Conservation (phyloP, 2,888 invertebrate genomes). For the Baccha elongata region DNA sequence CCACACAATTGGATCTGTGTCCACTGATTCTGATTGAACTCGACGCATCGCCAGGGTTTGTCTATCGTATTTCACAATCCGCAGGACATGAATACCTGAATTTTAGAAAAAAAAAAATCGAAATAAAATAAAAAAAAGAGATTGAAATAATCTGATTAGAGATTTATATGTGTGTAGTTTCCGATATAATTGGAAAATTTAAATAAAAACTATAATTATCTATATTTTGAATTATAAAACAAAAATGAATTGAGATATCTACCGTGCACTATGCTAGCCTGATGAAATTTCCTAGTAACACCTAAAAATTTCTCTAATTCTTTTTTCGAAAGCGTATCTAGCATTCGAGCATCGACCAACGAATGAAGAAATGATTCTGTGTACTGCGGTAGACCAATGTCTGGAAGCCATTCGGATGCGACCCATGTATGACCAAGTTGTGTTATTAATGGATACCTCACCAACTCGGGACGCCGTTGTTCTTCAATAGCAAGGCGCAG, state of each 20-base stretch:
- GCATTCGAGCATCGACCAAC: slow-evolving; percentile 95
- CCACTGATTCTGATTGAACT: slow-evolving; percentile 93
- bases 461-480: slow-evolving; percentile 92
- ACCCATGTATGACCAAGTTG: slow-evolving; percentile 97
- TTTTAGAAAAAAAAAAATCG: not conserved
- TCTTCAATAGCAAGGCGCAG: slow-evolving; percentile 96
- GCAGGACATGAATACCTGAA: slow-evolving; percentile 89
- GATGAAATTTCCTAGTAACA: slow-evolving; percentile 96
- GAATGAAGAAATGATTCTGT: slow-evolving; percentile 93
- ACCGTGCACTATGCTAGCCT: slow-evolving; percentile 96
- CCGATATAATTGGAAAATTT: no score
- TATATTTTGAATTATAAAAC: slow-evolving; percentile 1
- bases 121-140: not conserved
- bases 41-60: slow-evolving; percentile 94
- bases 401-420: slow-evolving; percentile 95
- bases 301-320: slow-evolving; percentile 96
- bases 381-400: slow-evolving; percentile 94
- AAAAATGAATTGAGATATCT: slow-evolving; percentile 35
- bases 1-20: slow-evolving; percentile 97
- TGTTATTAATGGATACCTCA: slow-evolving; percentile 93
- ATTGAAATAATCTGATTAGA: slow-evolving; percentile 14
- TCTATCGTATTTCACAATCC: slow-evolving; percentile 95
- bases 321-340: slow-evolving; percentile 96
- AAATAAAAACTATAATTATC: no score
- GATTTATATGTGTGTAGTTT: not conserved